Percentiles rank a stretch among this genome's conserved stretches.
These are phyloP conservation scores for Hydropsyche betteni DNA, from an alignment of 2,888 invertebrate species.

Conservation along the genomic window DNA sequence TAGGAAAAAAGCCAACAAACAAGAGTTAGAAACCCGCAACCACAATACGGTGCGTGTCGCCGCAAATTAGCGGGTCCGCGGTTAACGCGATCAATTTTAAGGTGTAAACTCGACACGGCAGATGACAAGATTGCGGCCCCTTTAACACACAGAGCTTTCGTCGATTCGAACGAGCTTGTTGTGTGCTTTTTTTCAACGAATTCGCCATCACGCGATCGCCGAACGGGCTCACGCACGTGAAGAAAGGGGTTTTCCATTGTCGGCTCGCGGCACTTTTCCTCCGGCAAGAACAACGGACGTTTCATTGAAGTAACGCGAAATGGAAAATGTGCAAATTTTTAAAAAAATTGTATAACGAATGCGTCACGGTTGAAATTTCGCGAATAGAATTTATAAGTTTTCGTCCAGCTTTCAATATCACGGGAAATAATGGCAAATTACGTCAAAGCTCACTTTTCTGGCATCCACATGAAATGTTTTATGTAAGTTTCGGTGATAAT, in stretches of 20 bases:
- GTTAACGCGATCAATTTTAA: constrained; percentile 20
- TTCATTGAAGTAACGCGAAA: constrained; percentile 40
- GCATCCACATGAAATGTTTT: too few species aligned
- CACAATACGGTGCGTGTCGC: constrained; percentile 1
- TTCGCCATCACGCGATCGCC: neutral
- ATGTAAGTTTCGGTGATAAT: too few species aligned
- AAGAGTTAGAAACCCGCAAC: neutral
- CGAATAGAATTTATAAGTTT: too few species aligned
- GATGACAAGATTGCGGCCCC: constrained; percentile 27
- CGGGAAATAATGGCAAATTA: too few species aligned
- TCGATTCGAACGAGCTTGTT: neutral
- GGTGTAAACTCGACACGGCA: constrained; percentile 23
- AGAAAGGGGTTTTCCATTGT: too few species aligned
- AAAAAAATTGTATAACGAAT: too few species aligned
- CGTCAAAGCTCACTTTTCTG: too few species aligned
- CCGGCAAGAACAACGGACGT: constrained; percentile 33
- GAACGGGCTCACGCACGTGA: constrained; percentile 36
- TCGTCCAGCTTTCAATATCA: too few species aligned
- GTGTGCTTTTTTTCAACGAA: neutral
- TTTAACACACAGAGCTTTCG: neutral
- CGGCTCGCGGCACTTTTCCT: constrained; percentile 17
- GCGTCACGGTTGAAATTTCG: too few species aligned
- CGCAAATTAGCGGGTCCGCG: constrained; percentile 7
- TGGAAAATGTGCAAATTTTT: too few species aligned
- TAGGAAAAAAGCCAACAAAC: too few species aligned